phyloP scores from a whole-genome alignment of 1,140 invertebrate genomes.

The Drosophila tropicalis region DNA sequence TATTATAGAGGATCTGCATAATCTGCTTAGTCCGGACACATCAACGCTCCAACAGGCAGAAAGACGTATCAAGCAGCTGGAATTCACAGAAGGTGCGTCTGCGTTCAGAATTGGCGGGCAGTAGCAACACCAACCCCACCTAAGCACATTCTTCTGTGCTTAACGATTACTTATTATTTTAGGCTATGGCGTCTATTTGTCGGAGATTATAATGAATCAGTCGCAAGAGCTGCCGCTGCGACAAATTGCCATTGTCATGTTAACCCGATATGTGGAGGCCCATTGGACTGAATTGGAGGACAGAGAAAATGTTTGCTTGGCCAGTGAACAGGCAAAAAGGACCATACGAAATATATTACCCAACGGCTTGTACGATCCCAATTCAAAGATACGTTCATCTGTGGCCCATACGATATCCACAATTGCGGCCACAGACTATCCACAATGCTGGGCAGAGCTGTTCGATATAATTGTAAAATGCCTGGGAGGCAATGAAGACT shows the following conservation, averaged over 20 bases:
- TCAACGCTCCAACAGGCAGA: constrained; percentile 66
- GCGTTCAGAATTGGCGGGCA: constrained; percentile 50
- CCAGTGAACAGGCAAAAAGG: constrained; percentile 85
- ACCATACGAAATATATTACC: constrained; percentile 88
- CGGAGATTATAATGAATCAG: constrained; percentile 89
- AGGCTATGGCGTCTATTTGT: constrained; percentile 90
- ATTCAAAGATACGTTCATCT: constrained; percentile 89
- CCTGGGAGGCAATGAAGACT: constrained; percentile 85
- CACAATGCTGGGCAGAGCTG: constrained; percentile 90
- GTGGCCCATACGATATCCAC: constrained; percentile 90
- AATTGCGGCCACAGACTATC: constrained; percentile 92
- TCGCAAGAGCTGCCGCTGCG: constrained; percentile 87
- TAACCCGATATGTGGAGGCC: constrained; percentile 90
- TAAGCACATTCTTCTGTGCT: not conserved
- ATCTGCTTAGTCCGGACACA: constrained; percentile 74
- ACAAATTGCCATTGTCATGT: constrained; percentile 89
- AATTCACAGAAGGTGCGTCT: constrained; percentile 80
- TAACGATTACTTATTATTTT: constrained; percentile 9
- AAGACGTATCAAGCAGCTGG: constrained; percentile 73
- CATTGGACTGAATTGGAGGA: constrained; percentile 87
- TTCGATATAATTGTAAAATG: constrained; percentile 89
- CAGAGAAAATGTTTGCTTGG: constrained; percentile 75
- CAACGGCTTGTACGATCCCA: constrained; percentile 87
- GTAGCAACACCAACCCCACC: not conserved
- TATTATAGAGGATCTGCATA: constrained; percentile 79